phyloP scores from a whole-genome alignment of 2,113 vertebrate genomes.

The Fulmarus glacialis region DNA sequence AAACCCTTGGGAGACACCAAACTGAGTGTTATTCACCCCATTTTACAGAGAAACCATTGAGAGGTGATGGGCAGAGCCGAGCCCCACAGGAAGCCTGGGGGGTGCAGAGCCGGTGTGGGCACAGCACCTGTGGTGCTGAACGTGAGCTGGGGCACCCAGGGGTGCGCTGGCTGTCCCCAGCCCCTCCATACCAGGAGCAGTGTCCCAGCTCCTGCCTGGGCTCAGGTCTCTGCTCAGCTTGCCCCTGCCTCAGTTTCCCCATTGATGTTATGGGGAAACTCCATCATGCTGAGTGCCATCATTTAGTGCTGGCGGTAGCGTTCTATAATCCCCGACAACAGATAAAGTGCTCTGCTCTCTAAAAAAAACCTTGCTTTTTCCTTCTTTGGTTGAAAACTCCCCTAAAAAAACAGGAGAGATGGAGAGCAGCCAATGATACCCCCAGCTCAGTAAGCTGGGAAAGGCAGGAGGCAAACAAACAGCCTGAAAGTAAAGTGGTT shows the following conservation, averaged over 20 bases:
- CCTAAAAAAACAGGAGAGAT: not conserved
- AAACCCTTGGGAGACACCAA: not conserved
- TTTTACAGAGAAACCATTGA: not conserved
- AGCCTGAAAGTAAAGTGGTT: not conserved
- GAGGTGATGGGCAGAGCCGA: not conserved
- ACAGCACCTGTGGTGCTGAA: not conserved
- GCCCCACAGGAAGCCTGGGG: not conserved
- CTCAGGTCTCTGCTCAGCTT: not conserved
- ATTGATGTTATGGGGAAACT: not conserved
- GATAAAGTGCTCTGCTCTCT: not conserved
- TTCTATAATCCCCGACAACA: rapidly evolving
- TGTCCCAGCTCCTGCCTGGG: not conserved
- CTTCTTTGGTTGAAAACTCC: not conserved
- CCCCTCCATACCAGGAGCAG: not conserved
- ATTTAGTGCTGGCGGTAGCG: not conserved
- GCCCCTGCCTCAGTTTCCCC: not conserved
- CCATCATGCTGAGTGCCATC: not conserved
- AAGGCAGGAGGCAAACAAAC: not conserved
- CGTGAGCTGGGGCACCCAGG: rapidly evolving
- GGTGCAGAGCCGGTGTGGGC: not conserved
- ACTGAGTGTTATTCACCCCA: not conserved
- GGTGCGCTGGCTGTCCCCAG: not conserved
- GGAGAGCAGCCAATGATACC: not conserved
- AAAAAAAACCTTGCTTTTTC: not conserved
- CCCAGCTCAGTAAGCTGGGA: not conserved